These are phyloP conservation scores for Cotesia chilonis DNA, from an alignment of 1,140 invertebrate genomes.

Conservation along the genomic window DNA sequence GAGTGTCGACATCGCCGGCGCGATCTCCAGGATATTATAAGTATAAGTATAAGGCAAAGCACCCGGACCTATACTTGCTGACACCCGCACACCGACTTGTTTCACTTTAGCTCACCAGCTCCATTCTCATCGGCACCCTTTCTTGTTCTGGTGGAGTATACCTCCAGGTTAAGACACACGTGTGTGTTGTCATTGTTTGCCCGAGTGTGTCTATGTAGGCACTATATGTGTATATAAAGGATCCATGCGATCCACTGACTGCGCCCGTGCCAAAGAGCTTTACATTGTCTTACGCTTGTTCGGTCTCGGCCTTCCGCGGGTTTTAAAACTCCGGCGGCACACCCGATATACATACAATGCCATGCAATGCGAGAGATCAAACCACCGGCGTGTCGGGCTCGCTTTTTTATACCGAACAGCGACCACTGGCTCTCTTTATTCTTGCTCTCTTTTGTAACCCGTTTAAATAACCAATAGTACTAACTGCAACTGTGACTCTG, in stretches of 20 bases:
- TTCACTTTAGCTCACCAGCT: not conserved
- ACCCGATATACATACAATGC: constrained; percentile 61
- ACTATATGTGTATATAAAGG: not conserved
- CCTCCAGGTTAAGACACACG: not conserved
- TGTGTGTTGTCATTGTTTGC: not conserved
- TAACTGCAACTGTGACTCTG: no score
- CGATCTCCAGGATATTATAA: constrained; percentile 34
- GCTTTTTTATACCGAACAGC: constrained; percentile 25
- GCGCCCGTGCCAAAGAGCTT: constrained; percentile 33
- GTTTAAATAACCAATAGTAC: no score
- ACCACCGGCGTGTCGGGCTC: constrained; percentile 32
- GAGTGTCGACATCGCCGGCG: constrained; percentile 41
- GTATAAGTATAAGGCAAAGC: not conserved
- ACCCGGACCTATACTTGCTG: constrained; percentile 36
- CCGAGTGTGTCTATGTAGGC: not conserved
- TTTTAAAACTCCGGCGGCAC: constrained; percentile 26
- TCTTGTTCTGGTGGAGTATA: constrained; percentile 22
- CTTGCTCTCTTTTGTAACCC: not conserved
- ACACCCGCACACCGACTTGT: constrained; percentile 4
- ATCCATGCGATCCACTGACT: constrained; percentile 1
- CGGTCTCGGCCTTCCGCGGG: constrained; percentile 20
- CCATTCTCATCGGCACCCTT: constrained; percentile 42
- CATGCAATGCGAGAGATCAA: constrained; percentile 45
- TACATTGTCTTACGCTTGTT: constrained; percentile 49
- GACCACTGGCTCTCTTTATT: constrained; percentile 8